Conservation (phyloP, 2,113 vertebrate species). For the Sitta europaea region DNA sequence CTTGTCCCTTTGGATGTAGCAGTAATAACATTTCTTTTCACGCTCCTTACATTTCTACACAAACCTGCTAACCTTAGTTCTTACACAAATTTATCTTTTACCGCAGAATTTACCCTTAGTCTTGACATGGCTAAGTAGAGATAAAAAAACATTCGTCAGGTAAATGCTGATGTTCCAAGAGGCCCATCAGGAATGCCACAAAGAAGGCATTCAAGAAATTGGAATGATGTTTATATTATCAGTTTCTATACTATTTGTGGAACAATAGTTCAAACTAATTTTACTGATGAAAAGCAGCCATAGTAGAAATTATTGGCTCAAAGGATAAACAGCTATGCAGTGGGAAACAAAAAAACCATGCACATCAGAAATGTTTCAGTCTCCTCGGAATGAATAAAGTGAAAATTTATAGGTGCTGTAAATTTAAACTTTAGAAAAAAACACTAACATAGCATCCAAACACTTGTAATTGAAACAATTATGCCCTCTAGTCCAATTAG, state of each 20-base stretch:
- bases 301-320: neutral
- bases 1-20: neutral
- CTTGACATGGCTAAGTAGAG: neutral
- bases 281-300: neutral
- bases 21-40: neutral
- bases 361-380: neutral
- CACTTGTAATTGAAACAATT: neutral
- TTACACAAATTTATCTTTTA: neutral
- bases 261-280: neutral
- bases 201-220: neutral
- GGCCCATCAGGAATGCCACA: neutral
- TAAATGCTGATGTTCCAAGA: neutral
- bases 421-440: neutral
- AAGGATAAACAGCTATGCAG: neutral
- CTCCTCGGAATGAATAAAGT: neutral
- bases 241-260: neutral
- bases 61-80: neutral
- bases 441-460: neutral
- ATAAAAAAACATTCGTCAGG: neutral
- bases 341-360: neutral
- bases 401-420: neutral
- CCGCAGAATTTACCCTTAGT: neutral
- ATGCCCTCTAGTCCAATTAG: neutral
- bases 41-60: neutral
- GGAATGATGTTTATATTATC: neutral